Conservation (phyloP, 2,113 vertebrate genomes). For the Zootoca vivipara region DNA sequence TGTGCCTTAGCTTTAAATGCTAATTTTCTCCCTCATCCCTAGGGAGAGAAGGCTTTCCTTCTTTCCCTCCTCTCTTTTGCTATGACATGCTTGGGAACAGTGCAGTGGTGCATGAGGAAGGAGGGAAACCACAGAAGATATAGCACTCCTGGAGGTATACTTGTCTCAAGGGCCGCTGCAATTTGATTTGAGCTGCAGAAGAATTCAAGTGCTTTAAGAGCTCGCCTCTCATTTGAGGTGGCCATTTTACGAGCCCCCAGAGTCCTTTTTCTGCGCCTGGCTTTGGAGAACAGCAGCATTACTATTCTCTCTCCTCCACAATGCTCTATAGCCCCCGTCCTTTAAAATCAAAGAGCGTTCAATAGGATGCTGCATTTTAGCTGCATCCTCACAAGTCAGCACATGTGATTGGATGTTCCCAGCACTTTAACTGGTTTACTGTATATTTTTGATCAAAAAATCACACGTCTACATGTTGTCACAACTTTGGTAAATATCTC, state of each 20-base stretch:
- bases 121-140: neutral
- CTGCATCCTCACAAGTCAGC: neutral
- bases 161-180: neutral
- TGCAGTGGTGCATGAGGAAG: neutral
- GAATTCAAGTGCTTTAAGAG: neutral
- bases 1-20: too few relatives aligned
- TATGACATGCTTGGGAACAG: too few relatives aligned
- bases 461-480: neutral
- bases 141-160: neutral
- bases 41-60: neutral
- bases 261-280: too few relatives aligned
- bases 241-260: too few relatives aligned
- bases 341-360: neutral
- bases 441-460: neutral
- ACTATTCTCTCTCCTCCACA: neutral
- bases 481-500: neutral
- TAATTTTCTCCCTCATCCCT: too few relatives aligned
- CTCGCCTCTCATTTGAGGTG: neutral
- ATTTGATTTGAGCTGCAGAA: neutral
- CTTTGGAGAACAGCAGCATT: neutral
- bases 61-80: too few relatives aligned
- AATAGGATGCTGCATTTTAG: neutral
- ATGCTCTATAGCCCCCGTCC: too few relatives aligned
- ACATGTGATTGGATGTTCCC: too few relatives aligned
- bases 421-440: neutral